Evolutionary conservation across 2,113 vertebrate species (phyloP), one percentile per base, ranked within the genome.

Genomic region (Barbus barbus): DNA sequence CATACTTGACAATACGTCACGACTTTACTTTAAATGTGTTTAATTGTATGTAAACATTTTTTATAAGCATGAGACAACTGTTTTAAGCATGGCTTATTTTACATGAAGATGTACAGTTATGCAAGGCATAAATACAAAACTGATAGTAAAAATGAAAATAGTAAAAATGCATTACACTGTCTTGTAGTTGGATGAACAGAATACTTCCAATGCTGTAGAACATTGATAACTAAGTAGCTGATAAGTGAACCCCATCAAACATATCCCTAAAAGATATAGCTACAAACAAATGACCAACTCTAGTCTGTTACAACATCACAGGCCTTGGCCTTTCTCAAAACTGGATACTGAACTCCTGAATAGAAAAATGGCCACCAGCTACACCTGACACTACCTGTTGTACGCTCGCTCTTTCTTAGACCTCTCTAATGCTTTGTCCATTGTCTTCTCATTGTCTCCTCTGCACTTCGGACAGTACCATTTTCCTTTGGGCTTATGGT

Each of bases 391-490:
- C 97, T 99, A 99, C 96, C 98, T 97, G 92, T 94, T 99, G 90
- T 96, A 97, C 0, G 96, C 95, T 75, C 97, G 90, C 83, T 99
- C 98, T 91, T 97, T 98, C 91, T 96, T 98, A 65, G 97, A 96
- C 86, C 96, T 96, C 90, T 99, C 98, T 86, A 99, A 92, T 0
- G 97, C 96, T 85, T 97, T 99, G 96, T 99, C 38, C 38, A 41
- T 41, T 41, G 38, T 41, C 38, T 41, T 99, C 94, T 99, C 98
- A 0, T 95, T 99, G 89, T 99, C 97, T 3, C 98, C 98, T 79
- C 98, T 90, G 87, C 98, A 99, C 88, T 96, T 97, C 48, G 98
- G 98, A 89, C 98, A 99, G 93, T 96, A 99, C 98, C 98, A 99
- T 91, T 97, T 99, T 86, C 98, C 98, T 89, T 99, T 99, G 78